Conservation (phyloP, 2,888 invertebrate species). For the Dugesia japonica region DNA sequence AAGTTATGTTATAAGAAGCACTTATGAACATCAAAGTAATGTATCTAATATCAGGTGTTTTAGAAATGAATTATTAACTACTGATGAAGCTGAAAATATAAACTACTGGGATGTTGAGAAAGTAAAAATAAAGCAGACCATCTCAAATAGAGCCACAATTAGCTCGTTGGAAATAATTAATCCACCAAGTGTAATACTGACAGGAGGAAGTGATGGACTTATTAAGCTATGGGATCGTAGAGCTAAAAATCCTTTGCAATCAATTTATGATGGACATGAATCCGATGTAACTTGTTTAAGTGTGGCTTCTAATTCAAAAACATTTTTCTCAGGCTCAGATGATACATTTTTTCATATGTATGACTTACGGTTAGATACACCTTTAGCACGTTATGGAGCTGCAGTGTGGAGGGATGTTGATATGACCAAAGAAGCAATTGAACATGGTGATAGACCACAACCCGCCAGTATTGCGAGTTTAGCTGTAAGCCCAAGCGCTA, state of each 20-base stretch:
- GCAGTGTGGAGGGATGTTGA: constrained; percentile 24
- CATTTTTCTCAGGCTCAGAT: constrained; percentile 29
- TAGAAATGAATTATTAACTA: constrained; percentile 25
- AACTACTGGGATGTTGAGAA: constrained; percentile 26
- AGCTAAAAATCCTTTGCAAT: not conserved
- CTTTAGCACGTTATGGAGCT: constrained; percentile 15
- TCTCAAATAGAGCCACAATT: constrained; percentile 17
- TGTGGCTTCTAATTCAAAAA: constrained; percentile 7
- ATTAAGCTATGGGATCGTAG: constrained; percentile 25
- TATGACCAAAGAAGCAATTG: constrained; percentile 5
- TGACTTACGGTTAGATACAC: constrained; percentile 21
- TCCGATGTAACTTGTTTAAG: constrained; percentile 14
- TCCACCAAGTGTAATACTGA: not conserved
- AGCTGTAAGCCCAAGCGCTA: not conserved
- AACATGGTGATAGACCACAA: constrained; percentile 20
- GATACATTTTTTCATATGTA: constrained; percentile 24
- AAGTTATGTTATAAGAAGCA: not conserved
- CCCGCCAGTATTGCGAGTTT: constrained; percentile 12
- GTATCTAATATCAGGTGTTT: constrained; percentile 14
- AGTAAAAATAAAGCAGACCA: constrained; percentile 22
- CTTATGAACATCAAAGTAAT: constrained; percentile 24
- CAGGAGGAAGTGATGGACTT: constrained; percentile 21
- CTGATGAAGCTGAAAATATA: constrained; percentile 22
- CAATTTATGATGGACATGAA: constrained; percentile 26
- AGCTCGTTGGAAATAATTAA: not conserved